Evolutionary conservation across 2,113 vertebrate genomes (phyloP).

Genomic region (Lamprologus ornatipinnis): DNA sequence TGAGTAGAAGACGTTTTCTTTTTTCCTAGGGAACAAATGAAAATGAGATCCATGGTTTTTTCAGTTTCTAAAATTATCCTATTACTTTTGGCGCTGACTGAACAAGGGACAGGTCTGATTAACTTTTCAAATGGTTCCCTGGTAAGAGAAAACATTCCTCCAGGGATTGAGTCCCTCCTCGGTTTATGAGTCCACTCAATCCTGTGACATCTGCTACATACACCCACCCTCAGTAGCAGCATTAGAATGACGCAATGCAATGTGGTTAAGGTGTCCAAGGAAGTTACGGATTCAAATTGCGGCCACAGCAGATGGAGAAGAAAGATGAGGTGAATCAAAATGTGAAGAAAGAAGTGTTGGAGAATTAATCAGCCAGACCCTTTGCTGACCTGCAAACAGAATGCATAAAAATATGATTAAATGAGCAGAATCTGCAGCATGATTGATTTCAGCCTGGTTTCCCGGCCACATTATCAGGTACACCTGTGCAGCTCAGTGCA

Average conservation of each 20-base stretch:
- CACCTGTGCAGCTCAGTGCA: neutral
- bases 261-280: neutral
- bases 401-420: neutral
- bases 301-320: neutral
- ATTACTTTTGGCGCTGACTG: neutral
- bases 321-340: neutral
- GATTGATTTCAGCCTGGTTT: neutral
- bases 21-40: neutral
- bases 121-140: constrained; percentile 14
- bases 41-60: neutral
- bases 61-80: neutral
- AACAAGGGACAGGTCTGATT: constrained; percentile 21
- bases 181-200: constrained; percentile 52
- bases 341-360: neutral
- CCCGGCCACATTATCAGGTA: neutral
- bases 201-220: neutral
- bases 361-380: neutral
- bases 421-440: neutral
- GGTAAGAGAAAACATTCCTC: constrained; percentile 15
- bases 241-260: neutral
- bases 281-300: neutral
- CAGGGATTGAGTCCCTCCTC: neutral
- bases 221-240: neutral
- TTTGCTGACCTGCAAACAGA: neutral
- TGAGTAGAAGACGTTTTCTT: neutral